These are phyloP conservation scores for Catharus fuscescens DNA, from an alignment of 2,113 vertebrate species.

Conservation along the genomic window DNA sequence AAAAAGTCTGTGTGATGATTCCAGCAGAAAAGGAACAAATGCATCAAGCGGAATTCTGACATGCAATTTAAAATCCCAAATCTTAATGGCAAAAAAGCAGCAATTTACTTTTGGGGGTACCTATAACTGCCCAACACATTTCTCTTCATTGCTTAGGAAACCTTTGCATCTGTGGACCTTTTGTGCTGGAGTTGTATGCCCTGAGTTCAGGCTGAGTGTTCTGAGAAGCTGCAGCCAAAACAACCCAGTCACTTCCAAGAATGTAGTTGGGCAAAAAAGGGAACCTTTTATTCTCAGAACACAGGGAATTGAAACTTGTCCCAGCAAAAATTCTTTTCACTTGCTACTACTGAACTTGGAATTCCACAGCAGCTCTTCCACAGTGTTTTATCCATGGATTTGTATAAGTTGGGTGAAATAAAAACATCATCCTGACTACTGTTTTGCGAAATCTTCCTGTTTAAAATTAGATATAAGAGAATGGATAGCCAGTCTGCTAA, in stretches of 20 bases:
- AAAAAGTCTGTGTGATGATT: background rate
- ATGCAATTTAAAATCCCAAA: background rate
- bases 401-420: background rate
- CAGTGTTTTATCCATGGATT: background rate
- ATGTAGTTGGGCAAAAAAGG: slow-evolving; percentile 3
- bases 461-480: background rate
- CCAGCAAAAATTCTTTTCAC: background rate
- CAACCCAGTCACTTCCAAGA: slow-evolving; percentile 42
- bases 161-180: background rate
- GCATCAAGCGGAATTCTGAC: background rate
- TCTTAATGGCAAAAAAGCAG: background rate
- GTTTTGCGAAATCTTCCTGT: background rate
- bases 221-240: slow-evolving; percentile 50
- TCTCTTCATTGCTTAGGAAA: slow-evolving; percentile 16
- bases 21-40: background rate
- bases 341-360: background rate
- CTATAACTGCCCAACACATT: background rate
- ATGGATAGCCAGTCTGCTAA: background rate
- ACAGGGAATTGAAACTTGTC: slow-evolving; percentile 45
- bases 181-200: slow-evolving; percentile 4
- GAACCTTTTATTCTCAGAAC: slow-evolving; percentile 39
- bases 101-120: background rate
- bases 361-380: background rate
- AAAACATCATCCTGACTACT: background rate
- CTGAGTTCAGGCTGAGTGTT: background rate